These are phyloP conservation scores for Clistopyga incitator DNA, from an alignment of 2,888 invertebrate species.

Conservation along the genomic window DNA sequence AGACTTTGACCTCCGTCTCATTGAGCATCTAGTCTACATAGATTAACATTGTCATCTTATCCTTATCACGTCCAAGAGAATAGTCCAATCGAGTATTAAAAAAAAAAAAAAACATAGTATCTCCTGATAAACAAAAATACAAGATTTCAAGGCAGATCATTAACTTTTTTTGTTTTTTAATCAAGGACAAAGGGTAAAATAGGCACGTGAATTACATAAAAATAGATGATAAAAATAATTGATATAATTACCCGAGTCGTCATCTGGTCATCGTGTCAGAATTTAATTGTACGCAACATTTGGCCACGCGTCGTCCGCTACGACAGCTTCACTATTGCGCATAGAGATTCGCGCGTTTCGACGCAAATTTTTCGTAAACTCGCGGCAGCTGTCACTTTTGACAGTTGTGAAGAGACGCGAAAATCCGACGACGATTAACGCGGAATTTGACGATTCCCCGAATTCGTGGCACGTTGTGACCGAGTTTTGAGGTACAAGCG, in stretches of 20 bases:
- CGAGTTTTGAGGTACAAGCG: slow-evolving; percentile 11
- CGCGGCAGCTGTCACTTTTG: neutral
- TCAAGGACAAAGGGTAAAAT: neutral
- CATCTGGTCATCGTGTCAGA: slow-evolving; percentile 54
- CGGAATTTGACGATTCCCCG: neutral
- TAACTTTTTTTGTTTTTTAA: neutral
- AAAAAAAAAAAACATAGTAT: neutral
- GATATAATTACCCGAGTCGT: slow-evolving; percentile 52
- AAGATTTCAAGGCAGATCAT: neutral
- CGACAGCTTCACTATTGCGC: neutral
- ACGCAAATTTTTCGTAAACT: neutral
- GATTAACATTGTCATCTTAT: slow-evolving; percentile 50
- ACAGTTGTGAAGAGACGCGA: slow-evolving; percentile 4
- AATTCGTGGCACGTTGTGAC: slow-evolving; percentile 25
- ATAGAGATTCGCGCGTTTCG: neutral
- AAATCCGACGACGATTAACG: neutral
- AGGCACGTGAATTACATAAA: neutral
- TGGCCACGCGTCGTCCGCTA: slow-evolving; percentile 52
- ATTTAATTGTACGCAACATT: slow-evolving; percentile 28
- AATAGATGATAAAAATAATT: neutral
- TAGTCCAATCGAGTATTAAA: neutral
- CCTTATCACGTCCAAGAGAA: slow-evolving; percentile 11
- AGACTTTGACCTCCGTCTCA: slow-evolving; percentile 64
- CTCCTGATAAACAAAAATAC: neutral
- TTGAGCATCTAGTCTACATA: slow-evolving; percentile 26